Percentiles rank a stretch among this genome's conserved stretches.
Conservation (phyloP, 2,888 invertebrate genomes). For the Hoplodrina ambigua region DNA sequence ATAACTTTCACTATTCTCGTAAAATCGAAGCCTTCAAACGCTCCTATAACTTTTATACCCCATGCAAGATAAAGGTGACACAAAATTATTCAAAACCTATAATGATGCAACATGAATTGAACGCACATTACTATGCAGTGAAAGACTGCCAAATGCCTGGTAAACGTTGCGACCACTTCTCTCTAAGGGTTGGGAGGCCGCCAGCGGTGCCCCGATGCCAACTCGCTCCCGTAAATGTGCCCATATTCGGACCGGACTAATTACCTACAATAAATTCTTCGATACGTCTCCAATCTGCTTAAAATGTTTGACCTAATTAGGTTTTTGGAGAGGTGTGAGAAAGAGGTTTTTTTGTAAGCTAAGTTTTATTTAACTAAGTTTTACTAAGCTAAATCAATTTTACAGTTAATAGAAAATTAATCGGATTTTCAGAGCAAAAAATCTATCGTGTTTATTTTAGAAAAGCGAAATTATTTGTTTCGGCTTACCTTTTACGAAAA, state of each 20-base stretch:
- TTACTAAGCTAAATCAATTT: too few relatives aligned
- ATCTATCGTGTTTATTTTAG: too few relatives aligned
- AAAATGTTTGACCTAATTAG: slow-evolving; percentile 60
- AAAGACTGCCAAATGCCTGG: slow-evolving; percentile 85
- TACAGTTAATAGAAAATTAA: too few relatives aligned
- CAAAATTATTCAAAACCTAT: slow-evolving; percentile 71
- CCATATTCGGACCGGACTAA: slow-evolving; percentile 72
- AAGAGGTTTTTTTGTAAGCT: slow-evolving; percentile 23
- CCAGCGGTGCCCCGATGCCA: slow-evolving; percentile 76
- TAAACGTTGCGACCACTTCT: slow-evolving; percentile 80
- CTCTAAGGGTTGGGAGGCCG: slow-evolving; percentile 76
- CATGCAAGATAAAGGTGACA: slow-evolving; percentile 46
- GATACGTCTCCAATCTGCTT: slow-evolving; percentile 61
- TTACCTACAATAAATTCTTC: slow-evolving; percentile 67
- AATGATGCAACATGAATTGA: slow-evolving; percentile 75
- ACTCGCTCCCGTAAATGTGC: slow-evolving; percentile 73
- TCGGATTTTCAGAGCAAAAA: too few relatives aligned
- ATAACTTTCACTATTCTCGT: neutral
- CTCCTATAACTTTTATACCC: neutral
- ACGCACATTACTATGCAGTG: slow-evolving; percentile 78
- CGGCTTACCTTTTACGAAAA: too few relatives aligned
- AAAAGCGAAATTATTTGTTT: too few relatives aligned
- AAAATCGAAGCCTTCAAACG: neutral
- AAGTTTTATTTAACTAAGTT: slow-evolving; percentile 2
- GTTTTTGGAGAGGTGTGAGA: slow-evolving; percentile 24